Evolutionary conservation across 2,888 invertebrate genomes (phyloP).

Genomic region (Liopterus haemorrhoidalis): DNA sequence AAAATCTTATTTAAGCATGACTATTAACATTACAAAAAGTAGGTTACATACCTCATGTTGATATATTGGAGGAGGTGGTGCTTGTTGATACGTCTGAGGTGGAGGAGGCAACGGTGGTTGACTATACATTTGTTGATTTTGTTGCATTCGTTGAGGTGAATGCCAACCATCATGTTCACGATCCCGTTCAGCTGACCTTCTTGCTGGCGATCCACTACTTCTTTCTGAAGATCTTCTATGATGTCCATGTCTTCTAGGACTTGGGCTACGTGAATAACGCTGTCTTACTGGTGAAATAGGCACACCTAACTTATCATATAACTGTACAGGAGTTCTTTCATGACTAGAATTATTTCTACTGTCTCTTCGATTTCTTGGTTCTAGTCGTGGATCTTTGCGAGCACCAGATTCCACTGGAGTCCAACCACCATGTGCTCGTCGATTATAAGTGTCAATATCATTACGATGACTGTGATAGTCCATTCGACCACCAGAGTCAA

Average conservation of each 20-base stretch:
- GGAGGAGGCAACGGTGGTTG: slow-evolving; percentile 22
- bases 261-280: slow-evolving; percentile 15
- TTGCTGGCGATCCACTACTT: slow-evolving; percentile 1
- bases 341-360: slow-evolving; percentile 17
- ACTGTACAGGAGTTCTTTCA: slow-evolving; percentile 5
- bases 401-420: slow-evolving; percentile 9
- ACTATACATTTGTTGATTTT: slow-evolving; percentile 20
- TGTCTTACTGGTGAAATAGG: slow-evolving; percentile 22
- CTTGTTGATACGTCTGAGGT: slow-evolving; percentile 31
- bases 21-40: too few species aligned
- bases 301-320: slow-evolving; percentile 22
- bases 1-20: too few species aligned
- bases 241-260: slow-evolving; percentile 18
- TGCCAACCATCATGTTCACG: slow-evolving; percentile 7
- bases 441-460: slow-evolving; percentile 13
- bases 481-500: slow-evolving; percentile 10
- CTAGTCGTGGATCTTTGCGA: slow-evolving; percentile 31
- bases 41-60: slow-evolving; percentile 18
- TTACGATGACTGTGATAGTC: slow-evolving; percentile 13
- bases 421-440: slow-evolving; percentile 16
- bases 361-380: slow-evolving; percentile 29
- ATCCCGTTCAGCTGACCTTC: too few species aligned
- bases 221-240: slow-evolving; percentile 3
- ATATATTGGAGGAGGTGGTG: slow-evolving; percentile 23
- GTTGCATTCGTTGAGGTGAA: slow-evolving; percentile 25